Base-by-base conservation (phyloP, 2,888 invertebrate species). In the Leptopterna dolabrata region DNA sequence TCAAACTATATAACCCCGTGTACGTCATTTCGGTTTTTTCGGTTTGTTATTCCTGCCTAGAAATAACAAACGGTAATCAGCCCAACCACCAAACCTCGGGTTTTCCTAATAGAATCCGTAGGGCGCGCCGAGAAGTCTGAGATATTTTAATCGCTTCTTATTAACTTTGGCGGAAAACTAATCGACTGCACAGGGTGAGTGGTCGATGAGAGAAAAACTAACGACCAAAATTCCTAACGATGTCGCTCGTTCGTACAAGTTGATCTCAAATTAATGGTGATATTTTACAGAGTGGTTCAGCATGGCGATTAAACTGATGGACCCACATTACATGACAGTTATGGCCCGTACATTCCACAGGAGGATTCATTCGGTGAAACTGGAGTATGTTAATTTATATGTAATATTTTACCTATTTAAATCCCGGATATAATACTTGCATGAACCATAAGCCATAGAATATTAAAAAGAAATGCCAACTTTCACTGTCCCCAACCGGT, bases 71-170 rank as follows among this genome's bases (percentile, higher is more conserved):
- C 19, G 24, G 24, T 63, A 63, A 63, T 24, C 19, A 63, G 11
- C 63, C 0, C 24, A 24, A 63, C 63, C 63, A 24, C 51, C n/a
- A 63, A 27, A 63, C 63, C 11, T 63, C 7, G 63, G 63, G 24
- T 24, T 24, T 63, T 63, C 63, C 63, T 63, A 63, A 63, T 63
- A 51, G 51, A 51, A 51, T 63, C 63, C 63, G 24, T 63, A 51
- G 51, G 51, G 16, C 24, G n/a, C 11, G 73, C n/a, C 71, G 27
- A 36, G 73, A 36, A 30, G 36, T 19, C 73, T 36, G 73, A 73
- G 19, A 30, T 73, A 73, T 73, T 73, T 36, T 73, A 73, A 73
- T 73, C 30, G 73, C 36, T 73, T 36, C 73, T 29, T 73, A 73
- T 73, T 73, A 36, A 73, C 73, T 73, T 63, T 63, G 63, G 24